Percentiles rank a stretch among this genome's conserved stretches.
These are phyloP conservation scores for Lepisosteus oculatus DNA, from an alignment of 2,113 vertebrate genomes.

Conservation along the genomic window DNA sequence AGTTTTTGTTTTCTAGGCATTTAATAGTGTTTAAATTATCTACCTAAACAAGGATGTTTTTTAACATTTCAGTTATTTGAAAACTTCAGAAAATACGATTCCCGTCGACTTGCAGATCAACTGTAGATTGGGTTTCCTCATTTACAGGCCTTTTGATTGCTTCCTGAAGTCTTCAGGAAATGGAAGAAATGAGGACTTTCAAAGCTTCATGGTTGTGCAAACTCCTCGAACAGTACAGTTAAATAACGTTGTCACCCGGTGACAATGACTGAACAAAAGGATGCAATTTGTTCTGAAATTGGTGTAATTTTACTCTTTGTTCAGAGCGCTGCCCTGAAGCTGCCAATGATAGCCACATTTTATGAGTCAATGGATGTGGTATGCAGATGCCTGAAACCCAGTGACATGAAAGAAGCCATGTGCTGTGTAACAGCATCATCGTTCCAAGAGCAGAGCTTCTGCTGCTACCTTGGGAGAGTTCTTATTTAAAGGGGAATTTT, in stretches of 20 bases:
- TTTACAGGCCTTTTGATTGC: background rate
- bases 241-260: background rate
- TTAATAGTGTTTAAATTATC: too few relatives aligned
- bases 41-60: too few relatives aligned
- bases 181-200: background rate
- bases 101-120: too few relatives aligned
- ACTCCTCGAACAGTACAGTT: background rate
- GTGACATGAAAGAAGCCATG: too few relatives aligned
- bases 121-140: background rate
- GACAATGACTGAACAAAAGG: background rate
- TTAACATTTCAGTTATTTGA: too few relatives aligned
- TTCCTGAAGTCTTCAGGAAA: background rate
- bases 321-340: background rate
- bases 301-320: background rate
- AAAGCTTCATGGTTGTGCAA: background rate
- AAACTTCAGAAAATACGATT: too few relatives aligned
- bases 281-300: background rate
- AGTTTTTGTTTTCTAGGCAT: too few relatives aligned
- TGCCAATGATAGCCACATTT: background rate
- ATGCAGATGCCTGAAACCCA: background rate
- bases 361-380: background rate
- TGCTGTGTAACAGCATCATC: too few relatives aligned
- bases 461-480: too few relatives aligned
- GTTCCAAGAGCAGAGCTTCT: too few relatives aligned
- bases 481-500: too few relatives aligned